Base-by-base conservation (phyloP, 2,888 invertebrate genomes). In the Physocephala rufipes region DNA sequence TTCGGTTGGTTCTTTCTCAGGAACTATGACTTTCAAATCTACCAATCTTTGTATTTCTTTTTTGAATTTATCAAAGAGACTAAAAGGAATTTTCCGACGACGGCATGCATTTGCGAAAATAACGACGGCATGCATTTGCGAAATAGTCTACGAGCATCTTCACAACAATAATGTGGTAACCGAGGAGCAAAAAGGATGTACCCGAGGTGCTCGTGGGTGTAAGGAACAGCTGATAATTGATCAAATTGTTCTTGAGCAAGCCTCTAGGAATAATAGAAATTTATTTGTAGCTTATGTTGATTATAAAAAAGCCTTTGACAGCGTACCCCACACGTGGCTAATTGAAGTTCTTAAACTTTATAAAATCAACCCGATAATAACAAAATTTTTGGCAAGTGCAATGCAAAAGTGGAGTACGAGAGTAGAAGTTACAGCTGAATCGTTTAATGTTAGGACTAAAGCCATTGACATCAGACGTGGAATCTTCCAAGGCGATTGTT, bases 141-240 rank as follows among this genome's bases (percentile, higher is more conserved):
- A 47, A 9, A 58, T 7, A 2, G 49, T 71, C 28, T 71, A 71
- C 13, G 47, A 59, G 5, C 70, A 72, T 62, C 2, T 70, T 13
- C 16, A 4, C 26, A 15, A 1, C 3, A 9, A 70, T 7, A 73
- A 64, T 53, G 49, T 73, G 0, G 12, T 73, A 12, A 16, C 64
- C 1, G 68, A 73, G 62, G 68, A 73, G 36, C 73, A 73, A 51
- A 73, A 73, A 68, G 71, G 65, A 13, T 71, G 65, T 45, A 71
- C 64, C 13, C 55, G 30, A 58, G 68, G 71, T 21, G 30, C 73
- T 21, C 30, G 63, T 15, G 72, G 73, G 1, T 73, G 73, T 21
- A 73, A 73, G 26, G 73, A 73, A 45, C 70, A 73, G 51, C 64
- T 71, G 1, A 71, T 62, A 15, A 45, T 72, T 0, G 69, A 72